phyloP scores from a whole-genome alignment of 2,888 invertebrate species.

The Luffia ferchaultella region DNA sequence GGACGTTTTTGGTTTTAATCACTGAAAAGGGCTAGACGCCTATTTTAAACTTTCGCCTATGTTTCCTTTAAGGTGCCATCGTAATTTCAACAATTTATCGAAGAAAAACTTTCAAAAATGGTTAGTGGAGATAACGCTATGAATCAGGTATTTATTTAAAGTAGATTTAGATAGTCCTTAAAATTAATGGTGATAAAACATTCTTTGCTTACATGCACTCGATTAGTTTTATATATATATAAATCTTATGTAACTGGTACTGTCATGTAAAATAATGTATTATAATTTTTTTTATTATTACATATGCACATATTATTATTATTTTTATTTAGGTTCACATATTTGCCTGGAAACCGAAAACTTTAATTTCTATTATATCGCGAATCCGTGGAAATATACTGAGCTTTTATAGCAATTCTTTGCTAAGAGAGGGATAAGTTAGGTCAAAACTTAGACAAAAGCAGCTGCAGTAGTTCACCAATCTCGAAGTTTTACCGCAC shows the following conservation, averaged over 20 bases:
- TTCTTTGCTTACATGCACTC: background rate
- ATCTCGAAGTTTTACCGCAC: too few species aligned
- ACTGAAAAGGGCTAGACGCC: too few species aligned
- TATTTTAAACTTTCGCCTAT: background rate
- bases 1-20: too few species aligned
- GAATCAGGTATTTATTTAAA: constrained; percentile 30
- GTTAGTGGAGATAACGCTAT: constrained; percentile 38
- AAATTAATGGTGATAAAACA: background rate
- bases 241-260: too few species aligned
- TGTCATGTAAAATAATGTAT: too few species aligned
- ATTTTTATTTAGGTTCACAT: background rate
- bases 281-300: too few species aligned
- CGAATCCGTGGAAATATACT: too few species aligned
- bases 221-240: too few species aligned
- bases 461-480: too few species aligned
- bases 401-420: too few species aligned
- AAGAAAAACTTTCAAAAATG: constrained; percentile 28
- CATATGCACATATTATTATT: background rate
- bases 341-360: background rate
- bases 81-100: constrained; percentile 11
- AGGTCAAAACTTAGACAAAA: too few species aligned
- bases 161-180: background rate
- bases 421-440: too few species aligned
- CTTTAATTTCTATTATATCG: background rate
- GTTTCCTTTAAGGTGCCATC: background rate